Conservation (phyloP, 2,888 invertebrate species). For the Gibbula magus region DNA sequence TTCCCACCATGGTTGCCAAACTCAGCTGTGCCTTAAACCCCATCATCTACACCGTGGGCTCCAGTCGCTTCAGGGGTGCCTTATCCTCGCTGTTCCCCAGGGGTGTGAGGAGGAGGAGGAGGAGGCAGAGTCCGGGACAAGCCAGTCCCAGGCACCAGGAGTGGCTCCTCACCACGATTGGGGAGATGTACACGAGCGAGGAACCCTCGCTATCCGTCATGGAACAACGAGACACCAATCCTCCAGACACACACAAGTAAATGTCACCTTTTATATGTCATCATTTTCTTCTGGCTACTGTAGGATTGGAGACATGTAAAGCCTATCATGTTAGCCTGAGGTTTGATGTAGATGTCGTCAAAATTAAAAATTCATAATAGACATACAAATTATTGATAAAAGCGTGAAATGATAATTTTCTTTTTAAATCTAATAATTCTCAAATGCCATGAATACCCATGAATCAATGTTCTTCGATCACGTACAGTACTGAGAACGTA, state of each 20-base stretch:
- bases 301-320: too few species aligned
- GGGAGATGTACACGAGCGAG: neutral
- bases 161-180: neutral
- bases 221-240: neutral
- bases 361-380: too few species aligned
- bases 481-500: too few species aligned
- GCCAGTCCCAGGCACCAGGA: neutral
- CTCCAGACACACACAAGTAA: neutral
- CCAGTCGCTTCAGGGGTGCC: conserved; percentile 36
- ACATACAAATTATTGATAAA: too few species aligned
- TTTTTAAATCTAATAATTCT: too few species aligned
- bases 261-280: neutral
- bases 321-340: too few species aligned
- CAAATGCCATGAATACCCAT: too few species aligned
- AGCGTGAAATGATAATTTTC: too few species aligned
- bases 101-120: neutral
- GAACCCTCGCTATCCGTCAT: too few species aligned
- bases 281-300: too few species aligned
- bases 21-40: conserved; percentile 42
- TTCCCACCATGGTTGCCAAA: conserved; percentile 49
- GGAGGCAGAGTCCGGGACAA: neutral
- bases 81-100: conserved; percentile 1
- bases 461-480: too few species aligned
- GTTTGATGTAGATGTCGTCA: too few species aligned
- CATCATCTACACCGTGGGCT: conserved; percentile 36